Base-by-base conservation (phyloP, 2,113 vertebrate genomes). In the Machaerirhynchus nigripectus region DNA sequence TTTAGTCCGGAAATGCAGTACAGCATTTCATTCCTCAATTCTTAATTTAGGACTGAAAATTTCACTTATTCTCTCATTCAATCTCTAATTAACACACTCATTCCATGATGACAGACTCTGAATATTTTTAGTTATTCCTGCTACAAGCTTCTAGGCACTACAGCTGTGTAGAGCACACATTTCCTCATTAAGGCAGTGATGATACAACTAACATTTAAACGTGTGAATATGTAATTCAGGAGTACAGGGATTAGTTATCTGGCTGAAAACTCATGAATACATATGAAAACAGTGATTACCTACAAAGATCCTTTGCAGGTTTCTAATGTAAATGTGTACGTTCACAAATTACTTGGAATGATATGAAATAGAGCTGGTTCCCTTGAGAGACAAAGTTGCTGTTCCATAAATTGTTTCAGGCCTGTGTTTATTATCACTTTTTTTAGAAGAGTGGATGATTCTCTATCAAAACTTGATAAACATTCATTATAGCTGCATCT, bases 181-280 rank as follows among this genome's bases (percentile, higher is more conserved):
- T 87, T 92, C 37, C 84, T 92, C 61, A 78, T 61, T 87, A 91
- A 92, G 56, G 70, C 52, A 87, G 57, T 30, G 46, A 67, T 69
- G 49, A 79, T 80, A 85, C 56, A 95, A 92, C 53, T 27, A 82
- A 90, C 33, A 64, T 93, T 91, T 94, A 88, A 90, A 79, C 3
- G 2, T 61, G 67, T 16, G 88, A 87, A 91, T 93, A 56, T 23
- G 52, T 76, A 93, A 93, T 87, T 93, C 70, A 53, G 35, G 53
- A 95, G 71, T 44, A 80, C 67, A 77, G 76, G 83, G 68, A 94
- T 94, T 90, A 79, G 88, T 73, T 95, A 50, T 77, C 71, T 61
- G 67, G 33, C 65, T 91, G 44, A 95, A 93, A 93, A 52, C 87
- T 97, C 92, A 95, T 87, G 81, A 95, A 96, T 96, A 89, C 84